Conservation (phyloP, 1,140 invertebrate species). For the Hypothenemus hampei region DNA sequence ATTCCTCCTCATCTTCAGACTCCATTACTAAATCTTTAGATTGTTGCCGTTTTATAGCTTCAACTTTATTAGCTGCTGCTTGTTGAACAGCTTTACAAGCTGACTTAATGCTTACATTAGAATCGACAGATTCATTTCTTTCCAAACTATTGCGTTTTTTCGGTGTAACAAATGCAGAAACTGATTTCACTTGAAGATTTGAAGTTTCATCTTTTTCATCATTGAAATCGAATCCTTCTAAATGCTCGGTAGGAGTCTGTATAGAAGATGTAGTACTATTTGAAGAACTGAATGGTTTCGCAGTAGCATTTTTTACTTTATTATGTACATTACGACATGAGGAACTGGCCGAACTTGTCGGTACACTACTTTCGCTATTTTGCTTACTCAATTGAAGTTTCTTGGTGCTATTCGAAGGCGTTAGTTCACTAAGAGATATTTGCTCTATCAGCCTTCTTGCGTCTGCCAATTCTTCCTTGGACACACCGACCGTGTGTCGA, state of each 20-base stretch:
- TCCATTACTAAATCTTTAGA: constrained; percentile 19
- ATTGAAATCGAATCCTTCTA: constrained; percentile 33
- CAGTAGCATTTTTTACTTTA: constrained; percentile 44
- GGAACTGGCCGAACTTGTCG: constrained; percentile 27
- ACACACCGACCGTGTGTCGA: constrained; percentile 76
- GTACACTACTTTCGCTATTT: constrained; percentile 38
- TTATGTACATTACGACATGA: constrained; percentile 36
- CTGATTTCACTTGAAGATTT: not conserved
- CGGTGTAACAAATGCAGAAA: not conserved
- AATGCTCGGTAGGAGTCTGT: constrained; percentile 38
- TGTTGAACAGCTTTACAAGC: constrained; percentile 28
- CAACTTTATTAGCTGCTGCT: constrained; percentile 26
- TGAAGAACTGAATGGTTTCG: constrained; percentile 45
- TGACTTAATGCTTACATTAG: constrained; percentile 26
- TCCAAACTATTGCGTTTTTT: constrained; percentile 6
- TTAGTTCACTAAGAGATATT: constrained; percentile 47
- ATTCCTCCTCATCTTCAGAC: constrained; percentile 18
- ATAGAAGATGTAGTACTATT: constrained; percentile 38
- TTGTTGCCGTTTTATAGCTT: constrained; percentile 9
- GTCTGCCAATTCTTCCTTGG: constrained; percentile 68
- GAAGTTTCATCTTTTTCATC: constrained; percentile 21
- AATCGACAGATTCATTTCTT: constrained; percentile 17
- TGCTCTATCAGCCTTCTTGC: constrained; percentile 69
- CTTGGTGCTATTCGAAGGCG: constrained; percentile 33
- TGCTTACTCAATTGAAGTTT: constrained; percentile 31